Evolutionary conservation across 2,888 invertebrate genomes (phyloP), one percentile per base, ranked within the genome.

Genomic region (Paralinhomoeus sp.): DNA sequence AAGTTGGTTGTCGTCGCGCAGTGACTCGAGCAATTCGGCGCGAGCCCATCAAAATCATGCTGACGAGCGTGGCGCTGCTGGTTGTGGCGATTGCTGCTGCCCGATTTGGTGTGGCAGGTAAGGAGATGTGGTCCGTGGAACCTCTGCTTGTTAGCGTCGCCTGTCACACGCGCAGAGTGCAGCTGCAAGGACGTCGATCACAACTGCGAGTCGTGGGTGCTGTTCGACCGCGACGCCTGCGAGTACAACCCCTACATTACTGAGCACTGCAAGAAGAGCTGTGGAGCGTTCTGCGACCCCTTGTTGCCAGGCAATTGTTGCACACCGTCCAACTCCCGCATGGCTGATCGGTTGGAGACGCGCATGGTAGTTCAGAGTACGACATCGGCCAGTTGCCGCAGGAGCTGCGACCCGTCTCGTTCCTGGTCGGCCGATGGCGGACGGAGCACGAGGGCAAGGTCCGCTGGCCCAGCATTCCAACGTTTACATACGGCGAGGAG

Each of bases 401-500:
- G 7, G 47, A 54, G 15, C 50, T 60, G 23, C 49, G 50, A 21
- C 56, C 56, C 9, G 45, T 60, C 37, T 50, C 52, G 2, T 60
- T 52, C 42, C 48, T 60, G n/a, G 51, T 61, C 13, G 61, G 61
- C 24, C 54, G 52, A 2, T 61, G 61, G 61, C 47, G 61, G n/a
- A 56, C 55, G 5, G 61, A 61, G 44, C 60, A 61, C 44, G 45
- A 18, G 2, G 48, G 48, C 35, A 48, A 48, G 27, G 58, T 57
- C 5, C 53, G 54, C 41, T 61, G 58, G 44, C 61, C 61, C 7
- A 61, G 59, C 9, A 60, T 60, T 40, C 60, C 60, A 3, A 57
- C 57, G 45, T 60, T 60, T 47, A 61, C 57, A 15, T 61, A 58
- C 39, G 61, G 61, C 23, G 61, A 61, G 45, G 54, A 62, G 46